Evolutionary conservation across 2,888 invertebrate species (phyloP).

Genomic region (Xanthorhoe spadicearia): DNA sequence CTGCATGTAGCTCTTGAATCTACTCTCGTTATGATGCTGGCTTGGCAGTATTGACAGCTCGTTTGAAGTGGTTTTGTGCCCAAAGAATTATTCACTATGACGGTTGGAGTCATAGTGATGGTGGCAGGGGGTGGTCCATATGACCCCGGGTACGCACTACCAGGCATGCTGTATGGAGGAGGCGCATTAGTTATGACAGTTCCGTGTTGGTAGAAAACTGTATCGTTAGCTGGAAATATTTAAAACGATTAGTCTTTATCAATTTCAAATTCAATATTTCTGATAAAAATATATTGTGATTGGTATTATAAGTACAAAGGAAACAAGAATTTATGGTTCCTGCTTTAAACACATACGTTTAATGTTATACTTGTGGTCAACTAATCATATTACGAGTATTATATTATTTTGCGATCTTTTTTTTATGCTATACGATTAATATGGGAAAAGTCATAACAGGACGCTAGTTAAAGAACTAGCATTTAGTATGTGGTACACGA

Average conservation of each 20-base stretch:
- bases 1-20: constrained; percentile 7
- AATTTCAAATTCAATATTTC: neutral
- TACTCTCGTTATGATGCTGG: neutral
- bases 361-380: no score
- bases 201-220: neutral
- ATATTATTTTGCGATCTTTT: no score
- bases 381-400: no score
- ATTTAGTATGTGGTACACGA: no score
- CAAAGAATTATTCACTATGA: constrained; percentile 1
- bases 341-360: no score
- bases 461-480: no score
- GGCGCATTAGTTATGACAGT: neutral
- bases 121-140: neutral
- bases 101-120: neutral
- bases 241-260: neutral
- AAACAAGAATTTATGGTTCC: no score
- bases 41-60: constrained; percentile 13
- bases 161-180: constrained; percentile 3
- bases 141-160: neutral
- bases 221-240: constrained; percentile 4
- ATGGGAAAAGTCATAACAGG: no score
- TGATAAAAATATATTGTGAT: neutral
- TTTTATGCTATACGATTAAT: no score
- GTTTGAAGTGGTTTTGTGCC: neutral
- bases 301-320: neutral